Percentiles rank a stretch among this genome's conserved stretches.
These are phyloP conservation scores for Brassicogethes aeneus DNA, from an alignment of 2,888 invertebrate species.

Conservation along the genomic window DNA sequence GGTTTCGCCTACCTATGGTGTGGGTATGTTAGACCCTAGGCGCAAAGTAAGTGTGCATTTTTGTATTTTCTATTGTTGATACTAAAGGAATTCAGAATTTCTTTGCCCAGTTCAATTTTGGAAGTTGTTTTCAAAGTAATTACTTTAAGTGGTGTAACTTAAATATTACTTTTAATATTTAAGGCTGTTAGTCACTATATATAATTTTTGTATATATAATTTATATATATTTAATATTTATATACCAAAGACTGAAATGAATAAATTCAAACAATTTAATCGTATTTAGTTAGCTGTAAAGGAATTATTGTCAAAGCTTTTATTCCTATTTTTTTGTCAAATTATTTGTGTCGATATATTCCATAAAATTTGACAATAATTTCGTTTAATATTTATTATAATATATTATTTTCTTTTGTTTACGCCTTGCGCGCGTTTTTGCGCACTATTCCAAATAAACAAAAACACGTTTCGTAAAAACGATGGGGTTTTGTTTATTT, in stretches of 20 bases:
- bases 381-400: slow-evolving; percentile 8
- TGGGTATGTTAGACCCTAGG: no score
- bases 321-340: neutral
- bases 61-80: neutral
- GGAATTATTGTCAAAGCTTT: slow-evolving; percentile 6
- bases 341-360: slow-evolving; percentile 10
- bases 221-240: slow-evolving; percentile 29
- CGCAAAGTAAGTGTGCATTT: neutral
- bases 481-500: no score
- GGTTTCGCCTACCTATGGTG: no score
- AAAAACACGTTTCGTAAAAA: no score
- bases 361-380: slow-evolving; percentile 13
- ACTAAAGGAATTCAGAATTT: neutral
- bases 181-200: slow-evolving; percentile 10
- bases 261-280: slow-evolving; percentile 17
- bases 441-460: no score
- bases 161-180: slow-evolving; percentile 3
- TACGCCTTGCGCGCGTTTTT: no score
- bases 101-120: neutral
- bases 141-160: neutral
- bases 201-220: slow-evolving; percentile 25
- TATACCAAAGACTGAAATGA: slow-evolving; percentile 35
- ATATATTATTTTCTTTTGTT: no score
- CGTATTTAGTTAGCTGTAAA: slow-evolving; percentile 5
- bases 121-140: neutral